A percentile compares a stretch with the other conserved stretches of the same genome.
These are phyloP conservation scores for Arctocebus calabarensis DNA, from an alignment of 2,797 vertebrate genomes.

Conservation along the genomic window DNA sequence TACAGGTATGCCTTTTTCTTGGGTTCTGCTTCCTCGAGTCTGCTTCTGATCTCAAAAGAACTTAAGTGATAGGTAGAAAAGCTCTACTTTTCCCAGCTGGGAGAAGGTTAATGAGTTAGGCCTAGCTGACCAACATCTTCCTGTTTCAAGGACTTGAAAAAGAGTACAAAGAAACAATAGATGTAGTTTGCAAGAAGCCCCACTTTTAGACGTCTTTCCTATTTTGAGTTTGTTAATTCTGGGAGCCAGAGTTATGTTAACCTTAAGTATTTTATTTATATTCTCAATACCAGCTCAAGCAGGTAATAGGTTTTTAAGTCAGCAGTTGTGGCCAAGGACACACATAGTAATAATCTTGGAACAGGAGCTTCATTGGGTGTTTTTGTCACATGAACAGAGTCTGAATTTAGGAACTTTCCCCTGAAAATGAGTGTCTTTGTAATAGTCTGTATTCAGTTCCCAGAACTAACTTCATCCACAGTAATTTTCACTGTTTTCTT, in stretches of 20 bases:
- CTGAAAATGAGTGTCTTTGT: not conserved
- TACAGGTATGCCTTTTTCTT: not conserved
- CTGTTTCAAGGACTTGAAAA: not conserved
- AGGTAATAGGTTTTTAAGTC: not conserved
- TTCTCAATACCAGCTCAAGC: not conserved
- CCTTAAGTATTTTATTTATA: not conserved
- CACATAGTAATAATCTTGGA: not conserved
- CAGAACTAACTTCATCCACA: not conserved
- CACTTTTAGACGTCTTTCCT: not conserved
- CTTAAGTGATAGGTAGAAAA: not conserved
- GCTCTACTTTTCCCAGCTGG: not conserved
- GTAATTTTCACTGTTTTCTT: not conserved
- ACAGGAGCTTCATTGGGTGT: not conserved
- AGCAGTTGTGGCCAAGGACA: not conserved
- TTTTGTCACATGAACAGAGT: not conserved
- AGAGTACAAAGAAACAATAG: not conserved
- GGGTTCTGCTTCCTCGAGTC: not conserved
- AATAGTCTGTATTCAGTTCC: not conserved
- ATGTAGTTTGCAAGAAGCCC: not conserved
- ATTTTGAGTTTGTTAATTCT: not conserved
- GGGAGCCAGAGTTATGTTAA: not conserved
- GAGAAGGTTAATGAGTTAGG: not conserved
- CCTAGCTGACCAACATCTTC: not conserved
- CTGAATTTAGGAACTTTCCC: not conserved
- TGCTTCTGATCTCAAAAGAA: not conserved